A percentile compares a stretch with the other conserved stretches of the same genome.
These are phyloP conservation scores for Mythimna pallens DNA, from an alignment of 2,888 invertebrate genomes.

Conservation along the genomic window DNA sequence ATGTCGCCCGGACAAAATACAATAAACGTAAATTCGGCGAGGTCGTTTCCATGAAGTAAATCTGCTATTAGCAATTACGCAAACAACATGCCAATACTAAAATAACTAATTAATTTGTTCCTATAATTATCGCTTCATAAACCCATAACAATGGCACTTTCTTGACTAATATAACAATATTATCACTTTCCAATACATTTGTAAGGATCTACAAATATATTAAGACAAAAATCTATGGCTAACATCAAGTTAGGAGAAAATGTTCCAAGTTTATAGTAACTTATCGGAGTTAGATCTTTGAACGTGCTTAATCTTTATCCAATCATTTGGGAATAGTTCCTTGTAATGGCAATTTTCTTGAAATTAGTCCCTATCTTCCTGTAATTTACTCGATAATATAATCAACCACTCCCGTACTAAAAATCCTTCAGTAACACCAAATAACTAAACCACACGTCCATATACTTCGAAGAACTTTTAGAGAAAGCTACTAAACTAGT, in stretches of 20 bases:
- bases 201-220: slow-evolving; percentile 62
- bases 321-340: slow-evolving; percentile 4
- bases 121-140: slow-evolving; percentile 59
- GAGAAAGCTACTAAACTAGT: slow-evolving; percentile 24
- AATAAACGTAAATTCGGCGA: slow-evolving; percentile 38
- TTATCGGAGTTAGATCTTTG: slow-evolving; percentile 3
- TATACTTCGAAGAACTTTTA: slow-evolving; percentile 22
- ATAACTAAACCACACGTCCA: neutral
- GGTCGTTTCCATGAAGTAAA: slow-evolving; percentile 34
- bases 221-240: slow-evolving; percentile 38
- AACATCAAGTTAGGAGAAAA: slow-evolving; percentile 43
- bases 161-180: slow-evolving; percentile 74
- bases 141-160: slow-evolving; percentile 78
- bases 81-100: slow-evolving; percentile 45
- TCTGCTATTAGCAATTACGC: slow-evolving; percentile 16
- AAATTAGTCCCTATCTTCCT: slow-evolving; percentile 1
- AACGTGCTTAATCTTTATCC: slow-evolving; percentile 6
- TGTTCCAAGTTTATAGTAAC: slow-evolving; percentile 24
- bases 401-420: slow-evolving; percentile 6
- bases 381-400: slow-evolving; percentile 7
- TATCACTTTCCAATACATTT: slow-evolving; percentile 73
- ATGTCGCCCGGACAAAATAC: slow-evolving; percentile 38
- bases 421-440: slow-evolving; percentile 32
- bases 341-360: slow-evolving; percentile 4
- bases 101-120: slow-evolving; percentile 60